Evolutionary conservation across 2,113 vertebrate genomes (phyloP).

Genomic region (Haemorhous mexicanus): DNA sequence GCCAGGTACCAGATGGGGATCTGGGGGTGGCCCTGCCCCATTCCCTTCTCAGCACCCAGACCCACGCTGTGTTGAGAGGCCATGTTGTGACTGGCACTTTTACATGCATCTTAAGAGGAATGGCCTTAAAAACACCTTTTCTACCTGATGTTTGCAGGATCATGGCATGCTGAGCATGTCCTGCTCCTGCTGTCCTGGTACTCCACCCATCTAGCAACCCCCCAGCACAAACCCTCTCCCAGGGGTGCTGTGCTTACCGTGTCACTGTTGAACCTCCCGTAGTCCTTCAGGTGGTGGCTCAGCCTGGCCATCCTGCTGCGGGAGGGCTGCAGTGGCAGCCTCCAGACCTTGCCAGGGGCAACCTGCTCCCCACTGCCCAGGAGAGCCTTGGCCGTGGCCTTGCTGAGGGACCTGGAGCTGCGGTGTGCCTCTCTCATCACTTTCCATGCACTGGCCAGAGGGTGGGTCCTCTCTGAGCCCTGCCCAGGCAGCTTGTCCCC

Average conservation of each 20-base stretch:
- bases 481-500: neutral
- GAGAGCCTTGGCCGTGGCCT: neutral
- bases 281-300: conserved; percentile 8
- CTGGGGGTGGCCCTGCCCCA: neutral
- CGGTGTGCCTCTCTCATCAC: neutral
- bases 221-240: neutral
- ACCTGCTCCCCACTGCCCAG: neutral
- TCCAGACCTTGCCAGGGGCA: neutral
- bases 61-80: neutral
- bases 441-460: neutral
- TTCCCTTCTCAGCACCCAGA: neutral
- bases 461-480: neutral
- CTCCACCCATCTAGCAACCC: neutral
- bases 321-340: neutral
- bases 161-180: fast-evolving
- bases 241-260: conserved; percentile 1
- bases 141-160: neutral
- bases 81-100: fast-evolving
- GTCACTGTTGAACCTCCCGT: conserved; percentile 60
- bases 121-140: neutral
- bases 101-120: neutral
- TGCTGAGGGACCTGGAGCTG: neutral
- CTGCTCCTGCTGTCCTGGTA: neutral
- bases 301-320: neutral
- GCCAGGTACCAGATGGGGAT: neutral